A percentile compares a stretch with the other conserved stretches of the same genome.
Evolutionary conservation across 1,140 invertebrate species (phyloP).

Genomic region (Apis laboriosa): DNA sequence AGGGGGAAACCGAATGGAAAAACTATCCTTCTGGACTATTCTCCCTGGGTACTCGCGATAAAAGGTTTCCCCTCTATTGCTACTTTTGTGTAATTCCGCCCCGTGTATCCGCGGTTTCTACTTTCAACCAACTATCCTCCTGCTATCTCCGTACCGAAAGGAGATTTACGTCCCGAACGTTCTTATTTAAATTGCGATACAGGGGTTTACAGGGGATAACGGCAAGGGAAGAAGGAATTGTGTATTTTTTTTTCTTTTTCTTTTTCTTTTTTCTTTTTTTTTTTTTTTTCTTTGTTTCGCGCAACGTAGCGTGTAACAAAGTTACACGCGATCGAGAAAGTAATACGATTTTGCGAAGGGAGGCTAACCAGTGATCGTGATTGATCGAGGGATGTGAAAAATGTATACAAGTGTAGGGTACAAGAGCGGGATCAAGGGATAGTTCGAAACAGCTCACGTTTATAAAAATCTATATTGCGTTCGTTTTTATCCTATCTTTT

Average conservation of each 20-base stretch:
- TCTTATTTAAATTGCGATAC: constrained; percentile 49
- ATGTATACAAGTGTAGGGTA: no score
- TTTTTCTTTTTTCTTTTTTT: no score
- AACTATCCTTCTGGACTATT: constrained; percentile 47
- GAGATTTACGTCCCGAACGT: constrained; percentile 49
- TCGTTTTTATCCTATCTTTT: no score
- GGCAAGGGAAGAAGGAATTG: background rate
- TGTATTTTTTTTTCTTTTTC: background rate
- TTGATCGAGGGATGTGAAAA: no score
- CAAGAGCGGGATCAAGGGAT: no score
- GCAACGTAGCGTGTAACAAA: background rate
- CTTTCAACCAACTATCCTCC: constrained; percentile 23
- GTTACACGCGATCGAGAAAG: background rate
- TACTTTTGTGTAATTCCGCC: constrained; percentile 50
- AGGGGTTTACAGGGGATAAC: background rate
- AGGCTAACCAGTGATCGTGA: no score
- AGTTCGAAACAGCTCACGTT: no score
- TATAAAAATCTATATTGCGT: no score
- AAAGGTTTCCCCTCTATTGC: constrained; percentile 45
- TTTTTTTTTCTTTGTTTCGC: no score
- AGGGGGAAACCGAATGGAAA: constrained; percentile 54
- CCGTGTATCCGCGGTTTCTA: constrained; percentile 46
- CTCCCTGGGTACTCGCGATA: constrained; percentile 44
- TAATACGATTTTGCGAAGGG: no score
- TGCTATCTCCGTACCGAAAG: constrained; percentile 40